phyloP scores from a whole-genome alignment of 2,113 vertebrate genomes.

The Todiramphus chloris region DNA sequence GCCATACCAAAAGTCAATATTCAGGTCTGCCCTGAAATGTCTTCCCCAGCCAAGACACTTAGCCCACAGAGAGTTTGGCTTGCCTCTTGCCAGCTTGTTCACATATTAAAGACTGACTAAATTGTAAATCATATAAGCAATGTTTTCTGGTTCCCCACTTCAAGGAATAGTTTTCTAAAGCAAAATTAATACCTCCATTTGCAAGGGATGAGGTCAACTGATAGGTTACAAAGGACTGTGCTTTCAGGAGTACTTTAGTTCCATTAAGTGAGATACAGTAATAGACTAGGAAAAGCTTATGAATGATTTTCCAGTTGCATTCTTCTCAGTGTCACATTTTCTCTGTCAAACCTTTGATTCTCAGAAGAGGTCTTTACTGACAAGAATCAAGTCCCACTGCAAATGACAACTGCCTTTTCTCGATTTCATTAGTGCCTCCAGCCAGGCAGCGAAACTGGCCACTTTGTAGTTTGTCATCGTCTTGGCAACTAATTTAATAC shows the following conservation, averaged over 20 bases:
- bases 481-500: slow-evolving; percentile 54
- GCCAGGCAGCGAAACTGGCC: slow-evolving; percentile 10
- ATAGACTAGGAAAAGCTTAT: slow-evolving; percentile 29
- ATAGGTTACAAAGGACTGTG: not conserved
- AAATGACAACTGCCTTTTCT: slow-evolving; percentile 47
- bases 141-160: not conserved
- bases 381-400: slow-evolving; percentile 35
- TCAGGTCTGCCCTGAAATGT: not conserved
- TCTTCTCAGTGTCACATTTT: slow-evolving; percentile 49
- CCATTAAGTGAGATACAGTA: slow-evolving; percentile 37
- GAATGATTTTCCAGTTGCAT: slow-evolving; percentile 56
- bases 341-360: slow-evolving; percentile 44
- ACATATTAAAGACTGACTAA: not conserved
- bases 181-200: slow-evolving; percentile 47
- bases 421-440: slow-evolving; percentile 48
- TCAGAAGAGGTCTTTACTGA: slow-evolving; percentile 27
- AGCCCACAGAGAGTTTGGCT: not conserved
- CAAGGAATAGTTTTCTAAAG: slow-evolving; percentile 8
- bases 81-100: not conserved
- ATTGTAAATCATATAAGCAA: not conserved
- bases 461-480: slow-evolving; percentile 37
- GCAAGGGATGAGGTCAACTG: slow-evolving; percentile 8
- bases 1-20: not conserved
- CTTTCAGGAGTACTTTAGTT: slow-evolving; percentile 50
- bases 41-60: not conserved